Conservation (phyloP, 1,140 invertebrate species). For the Plutomurus gul region DNA sequence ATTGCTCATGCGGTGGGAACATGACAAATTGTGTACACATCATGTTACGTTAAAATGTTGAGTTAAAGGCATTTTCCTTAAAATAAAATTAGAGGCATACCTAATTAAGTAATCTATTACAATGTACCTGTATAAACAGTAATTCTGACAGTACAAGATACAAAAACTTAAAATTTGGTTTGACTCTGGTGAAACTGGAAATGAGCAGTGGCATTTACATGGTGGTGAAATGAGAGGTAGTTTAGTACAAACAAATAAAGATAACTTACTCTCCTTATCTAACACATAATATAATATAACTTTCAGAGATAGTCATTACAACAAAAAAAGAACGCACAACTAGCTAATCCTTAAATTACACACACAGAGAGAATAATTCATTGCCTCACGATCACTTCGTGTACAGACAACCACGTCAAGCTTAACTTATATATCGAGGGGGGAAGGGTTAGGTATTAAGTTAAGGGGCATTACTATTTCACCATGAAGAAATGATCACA, state of each 20-base stretch:
- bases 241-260: not conserved
- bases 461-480: too few species aligned
- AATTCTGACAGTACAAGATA: not conserved
- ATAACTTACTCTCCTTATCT: not conserved
- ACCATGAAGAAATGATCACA: too few species aligned
- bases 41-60: not conserved
- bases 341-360: too few species aligned
- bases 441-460: too few species aligned
- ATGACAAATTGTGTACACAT: not conserved
- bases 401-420: too few species aligned
- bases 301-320: not conserved
- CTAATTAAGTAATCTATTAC: not conserved
- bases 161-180: not conserved
- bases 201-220: not conserved
- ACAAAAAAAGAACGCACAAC: too few species aligned
- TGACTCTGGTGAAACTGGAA: not conserved
- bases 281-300: too few species aligned
- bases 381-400: too few species aligned
- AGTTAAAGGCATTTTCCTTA: too few species aligned
- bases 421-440: too few species aligned
- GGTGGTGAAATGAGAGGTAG: not conserved
- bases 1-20: not conserved
- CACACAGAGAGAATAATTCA: too few species aligned
- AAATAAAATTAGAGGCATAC: not conserved
- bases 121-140: not conserved